Conservation (phyloP, 2,888 invertebrate genomes). For the Villa cingulata region DNA sequence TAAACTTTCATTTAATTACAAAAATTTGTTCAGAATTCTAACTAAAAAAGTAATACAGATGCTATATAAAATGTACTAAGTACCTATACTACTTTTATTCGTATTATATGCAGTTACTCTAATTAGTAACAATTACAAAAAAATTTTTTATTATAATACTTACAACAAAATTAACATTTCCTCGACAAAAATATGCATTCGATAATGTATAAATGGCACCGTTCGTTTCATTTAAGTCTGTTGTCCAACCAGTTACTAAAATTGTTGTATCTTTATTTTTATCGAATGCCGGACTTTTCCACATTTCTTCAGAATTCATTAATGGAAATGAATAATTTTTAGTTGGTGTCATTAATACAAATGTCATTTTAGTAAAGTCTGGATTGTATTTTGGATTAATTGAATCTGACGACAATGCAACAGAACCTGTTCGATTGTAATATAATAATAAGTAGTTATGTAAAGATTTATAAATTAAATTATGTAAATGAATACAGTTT, state of each 20-base stretch:
- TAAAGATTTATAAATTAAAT: neutral
- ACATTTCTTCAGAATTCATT: constrained; percentile 23
- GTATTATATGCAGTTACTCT: too few relatives aligned
- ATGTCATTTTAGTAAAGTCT: constrained; percentile 26
- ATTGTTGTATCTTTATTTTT: constrained; percentile 25
- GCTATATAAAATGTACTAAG: too few relatives aligned
- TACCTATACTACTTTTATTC: too few relatives aligned
- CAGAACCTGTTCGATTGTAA: too few relatives aligned
- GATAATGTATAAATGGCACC: constrained; percentile 22
- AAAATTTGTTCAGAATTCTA: too few relatives aligned
- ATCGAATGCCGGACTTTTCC: constrained; percentile 28
- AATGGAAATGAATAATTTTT: constrained; percentile 24
- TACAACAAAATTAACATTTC: constrained; percentile 32
- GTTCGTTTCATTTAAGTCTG: constrained; percentile 25
- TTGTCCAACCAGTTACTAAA: constrained; percentile 33
- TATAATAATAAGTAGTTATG: too few relatives aligned
- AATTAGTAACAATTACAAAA: too few relatives aligned
- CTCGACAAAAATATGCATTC: constrained; percentile 29
- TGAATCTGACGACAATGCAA: constrained; percentile 23
- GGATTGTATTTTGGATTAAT: constrained; percentile 25
- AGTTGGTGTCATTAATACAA: constrained; percentile 26
- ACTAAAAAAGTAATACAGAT: too few relatives aligned
- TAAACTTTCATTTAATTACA: too few relatives aligned
- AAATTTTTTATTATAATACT: too few relatives aligned
- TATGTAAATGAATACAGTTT: neutral